phyloP scores from a whole-genome alignment of 2,113 vertebrate genomes.

The Pedetes capensis region DNA sequence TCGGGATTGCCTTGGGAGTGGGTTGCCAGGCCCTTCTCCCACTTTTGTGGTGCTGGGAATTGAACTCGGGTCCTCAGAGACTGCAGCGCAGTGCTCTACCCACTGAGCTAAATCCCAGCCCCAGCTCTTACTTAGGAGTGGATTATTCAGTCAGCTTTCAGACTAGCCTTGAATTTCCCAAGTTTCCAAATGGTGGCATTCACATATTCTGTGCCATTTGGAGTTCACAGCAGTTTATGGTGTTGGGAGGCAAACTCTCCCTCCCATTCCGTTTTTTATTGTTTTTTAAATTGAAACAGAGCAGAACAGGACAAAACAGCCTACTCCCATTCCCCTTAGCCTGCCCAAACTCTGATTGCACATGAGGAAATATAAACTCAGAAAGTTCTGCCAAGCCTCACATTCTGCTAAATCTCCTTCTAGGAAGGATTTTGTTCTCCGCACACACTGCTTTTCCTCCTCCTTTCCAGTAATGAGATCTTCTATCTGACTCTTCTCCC shows the following conservation, averaged over 20 bases:
- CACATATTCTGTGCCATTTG: rapidly evolving
- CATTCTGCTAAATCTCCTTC: not conserved
- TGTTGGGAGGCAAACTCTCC: not conserved
- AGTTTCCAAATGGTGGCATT: rapidly evolving
- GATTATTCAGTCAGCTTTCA: not conserved
- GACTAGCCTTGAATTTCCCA: not conserved
- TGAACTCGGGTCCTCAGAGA: too few relatives aligned
- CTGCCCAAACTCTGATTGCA: not conserved
- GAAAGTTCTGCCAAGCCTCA: too few relatives aligned
- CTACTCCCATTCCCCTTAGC: not conserved
- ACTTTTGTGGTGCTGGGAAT: too few relatives aligned
- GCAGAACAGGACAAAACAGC: not conserved
- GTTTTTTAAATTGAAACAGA: not conserved
- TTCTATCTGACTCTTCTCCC: not conserved
- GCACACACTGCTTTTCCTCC: not conserved
- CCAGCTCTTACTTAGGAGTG: too few relatives aligned
- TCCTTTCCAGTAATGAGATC: not conserved
- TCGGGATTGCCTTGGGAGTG: too few relatives aligned
- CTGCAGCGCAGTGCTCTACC: too few relatives aligned
- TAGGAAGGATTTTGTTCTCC: not conserved
- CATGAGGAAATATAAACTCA: not conserved
- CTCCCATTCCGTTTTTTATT: not conserved
- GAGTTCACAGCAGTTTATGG: not conserved
- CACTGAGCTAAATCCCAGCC: too few relatives aligned
- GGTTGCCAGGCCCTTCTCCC: too few relatives aligned